phyloP scores from a whole-genome alignment of 2,888 invertebrate genomes.

The Tipula lateralis region DNA sequence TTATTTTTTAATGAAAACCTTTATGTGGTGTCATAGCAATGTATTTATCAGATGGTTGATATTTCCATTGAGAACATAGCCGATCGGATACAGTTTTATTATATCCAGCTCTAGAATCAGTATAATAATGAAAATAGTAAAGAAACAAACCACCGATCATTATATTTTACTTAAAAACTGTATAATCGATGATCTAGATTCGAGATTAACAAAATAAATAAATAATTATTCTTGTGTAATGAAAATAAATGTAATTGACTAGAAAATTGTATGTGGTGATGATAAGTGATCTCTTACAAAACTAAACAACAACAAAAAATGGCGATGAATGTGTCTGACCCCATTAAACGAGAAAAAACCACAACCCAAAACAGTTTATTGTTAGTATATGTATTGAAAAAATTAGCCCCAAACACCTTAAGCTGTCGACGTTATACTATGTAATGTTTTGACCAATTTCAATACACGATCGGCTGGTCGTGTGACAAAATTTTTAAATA shows the following conservation, averaged over 20 bases:
- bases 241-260: not conserved
- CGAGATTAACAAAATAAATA: not conserved
- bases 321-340: not conserved
- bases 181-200: not conserved
- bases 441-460: not conserved
- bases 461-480: not conserved
- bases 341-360: not conserved
- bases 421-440: not conserved
- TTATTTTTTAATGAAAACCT: not conserved
- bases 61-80: constrained; percentile 58
- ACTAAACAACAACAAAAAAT: not conserved
- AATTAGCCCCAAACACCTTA: not conserved
- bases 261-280: not conserved
- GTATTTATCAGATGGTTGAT: constrained; percentile 60
- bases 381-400: too few species aligned
- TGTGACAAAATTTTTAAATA: not conserved
- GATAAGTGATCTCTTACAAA: not conserved
- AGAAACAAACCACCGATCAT: constrained; percentile 31
- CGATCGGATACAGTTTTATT: constrained; percentile 55
- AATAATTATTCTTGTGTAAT: not conserved
- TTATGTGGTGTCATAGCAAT: constrained; percentile 49
- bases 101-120: constrained; percentile 54
- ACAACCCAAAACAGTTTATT: not conserved
- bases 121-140: constrained; percentile 30
- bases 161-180: not conserved